Conservation (phyloP, 1,140 invertebrate genomes). For the Lethrus apterus region DNA sequence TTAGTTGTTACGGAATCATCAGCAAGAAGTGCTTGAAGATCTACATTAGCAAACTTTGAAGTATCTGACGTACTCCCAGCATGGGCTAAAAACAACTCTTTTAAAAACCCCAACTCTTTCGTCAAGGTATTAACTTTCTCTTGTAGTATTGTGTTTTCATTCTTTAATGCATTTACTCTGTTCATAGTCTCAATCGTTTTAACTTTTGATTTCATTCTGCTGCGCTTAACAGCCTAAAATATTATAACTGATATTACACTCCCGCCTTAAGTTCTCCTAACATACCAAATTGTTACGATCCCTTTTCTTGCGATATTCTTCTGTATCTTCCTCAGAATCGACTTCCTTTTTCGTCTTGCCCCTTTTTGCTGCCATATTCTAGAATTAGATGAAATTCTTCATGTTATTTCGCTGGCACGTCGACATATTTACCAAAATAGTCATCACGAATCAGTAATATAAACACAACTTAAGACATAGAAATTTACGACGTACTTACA, state of each 20-base stretch:
- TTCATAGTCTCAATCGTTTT: slow-evolving; percentile 73
- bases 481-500: too few relatives aligned
- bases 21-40: slow-evolving; percentile 48
- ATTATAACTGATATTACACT: slow-evolving; percentile 11
- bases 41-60: slow-evolving; percentile 45
- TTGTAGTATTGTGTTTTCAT: slow-evolving; percentile 77
- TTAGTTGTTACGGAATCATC: slow-evolving; percentile 29
- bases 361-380: slow-evolving; percentile 34
- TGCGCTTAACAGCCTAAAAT: slow-evolving; percentile 76
- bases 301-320: slow-evolving; percentile 71
- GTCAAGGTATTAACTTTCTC: slow-evolving; percentile 79
- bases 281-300: slow-evolving; percentile 77
- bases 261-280: slow-evolving; percentile 1
- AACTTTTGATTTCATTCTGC: slow-evolving; percentile 77
- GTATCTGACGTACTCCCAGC: slow-evolving; percentile 50
- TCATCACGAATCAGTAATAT: too few relatives aligned
- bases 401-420: too few relatives aligned
- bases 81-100: slow-evolving; percentile 78
- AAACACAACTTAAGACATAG: too few relatives aligned
- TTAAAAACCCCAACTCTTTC: slow-evolving; percentile 78
- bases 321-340: slow-evolving; percentile 57
- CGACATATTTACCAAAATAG: too few relatives aligned
- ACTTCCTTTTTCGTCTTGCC: slow-evolving; percentile 29
- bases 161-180: slow-evolving; percentile 66
- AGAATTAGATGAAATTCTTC: too few relatives aligned